phyloP scores from a whole-genome alignment of 2,113 vertebrate species.

The Origma solitaria region DNA sequence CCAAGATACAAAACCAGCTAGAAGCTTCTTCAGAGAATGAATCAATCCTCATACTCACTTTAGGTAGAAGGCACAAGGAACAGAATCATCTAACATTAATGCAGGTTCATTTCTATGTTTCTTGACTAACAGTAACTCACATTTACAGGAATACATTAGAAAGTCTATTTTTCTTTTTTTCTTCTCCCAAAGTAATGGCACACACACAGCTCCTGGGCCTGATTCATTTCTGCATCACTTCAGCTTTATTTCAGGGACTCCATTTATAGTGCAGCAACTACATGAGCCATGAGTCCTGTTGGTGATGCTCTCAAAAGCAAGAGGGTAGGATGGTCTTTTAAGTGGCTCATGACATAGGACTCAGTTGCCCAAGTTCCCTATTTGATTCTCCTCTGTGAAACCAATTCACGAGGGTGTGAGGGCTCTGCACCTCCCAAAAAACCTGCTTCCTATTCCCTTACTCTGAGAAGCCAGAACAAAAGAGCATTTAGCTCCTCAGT shows the following conservation, averaged over 20 bases:
- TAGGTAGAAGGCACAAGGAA: background rate
- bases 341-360: background rate
- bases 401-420: background rate
- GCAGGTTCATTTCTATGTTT: background rate
- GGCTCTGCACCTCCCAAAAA: background rate
- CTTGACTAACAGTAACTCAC: background rate
- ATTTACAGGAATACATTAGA: background rate
- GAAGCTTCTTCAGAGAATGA: background rate
- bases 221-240: background rate
- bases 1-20: background rate
- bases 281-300: background rate
- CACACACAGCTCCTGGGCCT: background rate
- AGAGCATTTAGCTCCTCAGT: background rate
- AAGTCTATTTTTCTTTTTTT: background rate
- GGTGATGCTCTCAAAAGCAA: background rate
- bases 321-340: background rate
- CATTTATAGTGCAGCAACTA: background rate
- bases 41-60: background rate
- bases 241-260: background rate
- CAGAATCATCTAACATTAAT: slow-evolving; percentile 13
- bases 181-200: background rate
- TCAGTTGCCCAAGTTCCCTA: background rate
- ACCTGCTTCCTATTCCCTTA: background rate
- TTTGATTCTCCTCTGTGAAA: background rate
- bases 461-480: background rate